Evolutionary conservation across 2,113 vertebrate genomes (phyloP).

Genomic region (Sinosuthora webbiana): DNA sequence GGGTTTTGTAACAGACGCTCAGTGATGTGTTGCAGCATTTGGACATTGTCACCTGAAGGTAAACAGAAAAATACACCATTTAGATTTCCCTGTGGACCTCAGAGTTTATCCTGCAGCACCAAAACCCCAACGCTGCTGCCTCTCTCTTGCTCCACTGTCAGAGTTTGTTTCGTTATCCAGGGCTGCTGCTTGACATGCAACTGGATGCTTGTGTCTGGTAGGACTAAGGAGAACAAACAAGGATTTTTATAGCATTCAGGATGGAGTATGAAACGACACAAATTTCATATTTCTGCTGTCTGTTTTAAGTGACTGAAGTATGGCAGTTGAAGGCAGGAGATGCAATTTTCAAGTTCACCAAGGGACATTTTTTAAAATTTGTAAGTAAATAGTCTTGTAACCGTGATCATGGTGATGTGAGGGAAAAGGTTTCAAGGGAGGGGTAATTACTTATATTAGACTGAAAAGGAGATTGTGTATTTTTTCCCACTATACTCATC

Average conservation of each 20-base stretch:
- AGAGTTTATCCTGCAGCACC: slow-evolving; percentile 2
- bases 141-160: not conserved
- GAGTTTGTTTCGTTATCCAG: slow-evolving; percentile 13
- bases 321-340: not conserved
- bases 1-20: slow-evolving; percentile 6
- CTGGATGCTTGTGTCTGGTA: slow-evolving; percentile 22
- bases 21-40: slow-evolving; percentile 42
- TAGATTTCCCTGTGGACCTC: slow-evolving; percentile 52
- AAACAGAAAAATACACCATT: slow-evolving; percentile 51
- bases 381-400: not conserved
- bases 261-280: not conserved
- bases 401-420: not conserved
- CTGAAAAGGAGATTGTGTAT: not conserved
- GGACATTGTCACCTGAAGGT: slow-evolving; percentile 51
- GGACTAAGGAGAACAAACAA: not conserved
- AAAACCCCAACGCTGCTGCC: not conserved
- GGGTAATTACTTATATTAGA: not conserved
- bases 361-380: not conserved
- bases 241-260: not conserved
- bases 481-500: not conserved
- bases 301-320: not conserved
- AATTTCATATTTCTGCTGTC: not conserved
- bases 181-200: not conserved
- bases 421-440: not conserved
- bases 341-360: not conserved